Base-by-base conservation (phyloP, 2,888 invertebrate species). In the Eremobia ochroleuca region DNA sequence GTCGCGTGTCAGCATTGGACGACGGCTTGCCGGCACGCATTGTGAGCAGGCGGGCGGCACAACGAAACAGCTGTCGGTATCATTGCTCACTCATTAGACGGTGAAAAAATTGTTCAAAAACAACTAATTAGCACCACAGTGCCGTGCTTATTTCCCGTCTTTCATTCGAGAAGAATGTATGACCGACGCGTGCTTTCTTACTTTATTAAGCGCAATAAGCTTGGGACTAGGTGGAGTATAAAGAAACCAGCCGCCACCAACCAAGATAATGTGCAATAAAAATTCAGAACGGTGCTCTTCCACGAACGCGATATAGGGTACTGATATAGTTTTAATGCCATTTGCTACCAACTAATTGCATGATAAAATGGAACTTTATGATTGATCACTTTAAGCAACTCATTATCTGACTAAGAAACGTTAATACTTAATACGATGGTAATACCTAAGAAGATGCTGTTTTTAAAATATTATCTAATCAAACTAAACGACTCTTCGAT, bases 261-360 rank as follows among this genome's bases (percentile, higher is more conserved):
- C 90, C 84, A 92, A 91, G 92, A 91, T 94, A 94, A 94, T 94
- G 90, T 91, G 92, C 93, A 92, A 94, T 94, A 94, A 93, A 94
- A 94, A 95, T 94, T 94, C 95, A 94, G 89, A 92, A 92, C 91
- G 90, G 90, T 91, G 91, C 90, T 92, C 90, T 92, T 92, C 88
- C 91, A 92, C 87, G 85, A 90, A 91, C 87, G 91, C 89, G 87
- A 90, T 92, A 90, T 91, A 90, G 87, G 87, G 89, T 90, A 89
- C 85, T 88, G 87, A 89, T 91, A 91, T 90, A 92, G 87, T 89
- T 89, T 89, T 91, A 90, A 90, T 88, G 80, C 88, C 87, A 88
- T 89, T 55, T 90, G 89, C 88, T 89, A 88, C 85, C 88, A 89
- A 88, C 86, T 92, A 92, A 92, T 92, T 92, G 80, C 87, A 86